A percentile compares a stretch with the other conserved stretches of the same genome.
Evolutionary conservation across 2,113 vertebrate species (phyloP).

Genomic region (Dromas ardeola): DNA sequence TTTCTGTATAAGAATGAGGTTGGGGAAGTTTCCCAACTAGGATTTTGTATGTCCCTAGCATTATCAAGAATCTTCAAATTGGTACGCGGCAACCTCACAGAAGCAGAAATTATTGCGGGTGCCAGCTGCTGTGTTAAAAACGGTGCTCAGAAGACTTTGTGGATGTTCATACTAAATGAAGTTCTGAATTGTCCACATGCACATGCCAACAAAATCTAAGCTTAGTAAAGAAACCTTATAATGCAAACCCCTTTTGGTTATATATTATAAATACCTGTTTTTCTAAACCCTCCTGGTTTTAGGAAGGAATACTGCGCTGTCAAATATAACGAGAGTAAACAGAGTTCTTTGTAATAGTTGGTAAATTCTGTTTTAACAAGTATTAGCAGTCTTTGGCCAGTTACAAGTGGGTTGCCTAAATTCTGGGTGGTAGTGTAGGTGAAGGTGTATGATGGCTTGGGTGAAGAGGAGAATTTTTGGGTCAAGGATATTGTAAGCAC

Average conservation of each 20-base stretch:
- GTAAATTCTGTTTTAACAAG: background rate
- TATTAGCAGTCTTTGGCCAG: background rate
- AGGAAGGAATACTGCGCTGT: background rate
- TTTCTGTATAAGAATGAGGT: background rate
- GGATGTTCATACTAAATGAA: background rate
- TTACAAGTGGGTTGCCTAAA: background rate
- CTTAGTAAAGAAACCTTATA: background rate
- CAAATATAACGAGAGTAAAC: background rate
- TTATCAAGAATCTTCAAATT: background rate
- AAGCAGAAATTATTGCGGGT: background rate
- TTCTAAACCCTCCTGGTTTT: background rate
- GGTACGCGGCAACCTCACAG: background rate
- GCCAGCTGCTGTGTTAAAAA: background rate
- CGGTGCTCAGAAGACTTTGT: background rate
- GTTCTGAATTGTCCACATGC: background rate
- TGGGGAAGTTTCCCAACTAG: background rate
- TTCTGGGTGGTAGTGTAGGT: background rate
- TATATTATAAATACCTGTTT: background rate
- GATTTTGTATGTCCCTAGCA: background rate
- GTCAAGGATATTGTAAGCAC: background rate
- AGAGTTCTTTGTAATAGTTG: background rate
- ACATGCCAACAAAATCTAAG: background rate
- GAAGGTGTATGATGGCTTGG: background rate
- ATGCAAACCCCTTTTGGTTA: background rate
- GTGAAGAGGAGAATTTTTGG: background rate